Conservation (phyloP, 2,888 invertebrate genomes). For the Hedya salicella region DNA sequence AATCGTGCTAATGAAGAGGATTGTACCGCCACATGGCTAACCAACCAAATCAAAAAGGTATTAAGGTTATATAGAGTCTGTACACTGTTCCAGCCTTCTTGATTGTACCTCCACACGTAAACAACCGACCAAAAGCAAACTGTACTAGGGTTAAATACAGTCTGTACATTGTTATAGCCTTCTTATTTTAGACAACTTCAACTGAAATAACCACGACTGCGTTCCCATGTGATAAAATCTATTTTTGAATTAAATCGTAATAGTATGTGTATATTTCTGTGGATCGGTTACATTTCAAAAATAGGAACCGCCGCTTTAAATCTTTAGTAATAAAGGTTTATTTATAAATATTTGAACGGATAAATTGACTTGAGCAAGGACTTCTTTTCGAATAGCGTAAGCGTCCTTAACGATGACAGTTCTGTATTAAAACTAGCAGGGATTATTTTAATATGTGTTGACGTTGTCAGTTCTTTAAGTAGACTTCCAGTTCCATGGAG, state of each 20-base stretch:
- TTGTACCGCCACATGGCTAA: constrained; percentile 24
- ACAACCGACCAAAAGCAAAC: not conserved
- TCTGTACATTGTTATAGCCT: not conserved
- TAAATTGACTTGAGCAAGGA: constrained; percentile 2
- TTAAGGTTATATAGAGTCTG: not conserved
- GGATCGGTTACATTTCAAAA: constrained; percentile 8
- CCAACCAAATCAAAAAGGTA: not conserved
- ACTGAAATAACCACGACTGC: not conserved
- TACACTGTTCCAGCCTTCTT: constrained; percentile 5
- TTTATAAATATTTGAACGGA: constrained; percentile 13
- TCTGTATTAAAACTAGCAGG: constrained; percentile 14
- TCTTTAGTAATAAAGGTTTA: constrained; percentile 11
- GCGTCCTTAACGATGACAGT: constrained; percentile 26
- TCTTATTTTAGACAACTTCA: not conserved
- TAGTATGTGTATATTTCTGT: not conserved
- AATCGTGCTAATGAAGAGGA: constrained; percentile 36
- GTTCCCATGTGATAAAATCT: constrained; percentile 7
- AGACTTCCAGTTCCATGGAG: constrained; percentile 13
- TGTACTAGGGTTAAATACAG: not conserved
- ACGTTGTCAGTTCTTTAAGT: constrained; percentile 30
- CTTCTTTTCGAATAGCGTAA: constrained; percentile 15
- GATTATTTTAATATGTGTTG: constrained; percentile 25
- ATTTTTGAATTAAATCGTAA: constrained; percentile 1
- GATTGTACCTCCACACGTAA: constrained; percentile 22
- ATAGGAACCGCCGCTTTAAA: constrained; percentile 4